Percentiles rank a stretch among this genome's conserved stretches.
Evolutionary conservation across 2,797 vertebrate species (phyloP).

Genomic region (Tamandua tetradactyla): DNA sequence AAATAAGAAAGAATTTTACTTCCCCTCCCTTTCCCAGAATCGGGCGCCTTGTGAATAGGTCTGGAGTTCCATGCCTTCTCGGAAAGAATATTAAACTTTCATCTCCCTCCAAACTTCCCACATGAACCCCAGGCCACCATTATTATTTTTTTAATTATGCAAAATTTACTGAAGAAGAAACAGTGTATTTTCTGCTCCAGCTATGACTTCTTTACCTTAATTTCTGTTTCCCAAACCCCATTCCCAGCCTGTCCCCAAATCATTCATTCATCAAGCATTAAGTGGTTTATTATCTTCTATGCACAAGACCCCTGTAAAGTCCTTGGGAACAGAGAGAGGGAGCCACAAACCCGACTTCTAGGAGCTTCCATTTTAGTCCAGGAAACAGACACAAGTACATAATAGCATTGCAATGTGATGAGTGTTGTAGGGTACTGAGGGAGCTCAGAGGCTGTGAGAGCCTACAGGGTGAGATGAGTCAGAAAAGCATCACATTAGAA

Average conservation of each 20-base stretch:
- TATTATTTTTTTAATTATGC: background rate
- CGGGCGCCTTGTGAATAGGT: background rate
- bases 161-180: background rate
- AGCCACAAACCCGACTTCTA: background rate
- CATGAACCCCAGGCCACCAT: background rate
- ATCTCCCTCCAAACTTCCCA: background rate
- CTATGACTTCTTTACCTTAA: background rate
- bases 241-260: background rate
- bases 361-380: background rate
- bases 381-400: background rate
- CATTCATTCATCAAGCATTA: background rate
- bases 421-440: background rate
- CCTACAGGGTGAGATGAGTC: background rate
- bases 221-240: background rate
- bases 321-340: background rate
- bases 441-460: background rate
- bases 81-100: background rate
- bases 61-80: background rate
- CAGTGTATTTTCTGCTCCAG: background rate
- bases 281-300: background rate
- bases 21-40: background rate
- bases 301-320: background rate
- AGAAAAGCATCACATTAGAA: background rate
- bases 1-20: conserved; percentile 67
- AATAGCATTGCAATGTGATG: background rate